Conservation (phyloP, 2,888 invertebrate genomes). For the Pammene fasciana region DNA sequence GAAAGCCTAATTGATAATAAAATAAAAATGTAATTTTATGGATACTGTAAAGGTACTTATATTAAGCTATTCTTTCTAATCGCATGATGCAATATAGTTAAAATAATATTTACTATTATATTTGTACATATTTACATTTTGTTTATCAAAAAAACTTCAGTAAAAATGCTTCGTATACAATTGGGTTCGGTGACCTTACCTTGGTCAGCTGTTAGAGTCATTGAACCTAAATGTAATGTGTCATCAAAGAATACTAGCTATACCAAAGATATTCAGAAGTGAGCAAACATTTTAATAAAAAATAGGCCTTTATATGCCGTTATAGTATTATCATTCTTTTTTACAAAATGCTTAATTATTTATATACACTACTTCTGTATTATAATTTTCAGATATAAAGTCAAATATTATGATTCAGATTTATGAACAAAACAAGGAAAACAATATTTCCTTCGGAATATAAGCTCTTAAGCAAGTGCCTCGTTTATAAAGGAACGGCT, state of each 20-base stretch:
- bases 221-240: conserved; percentile 36
- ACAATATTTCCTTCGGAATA: conserved; percentile 22
- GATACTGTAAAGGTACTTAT: not conserved
- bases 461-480: conserved; percentile 39
- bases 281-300: no score
- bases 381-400: no score
- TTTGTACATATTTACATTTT: not conserved
- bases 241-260: not conserved
- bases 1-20: not conserved
- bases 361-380: no score
- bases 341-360: no score
- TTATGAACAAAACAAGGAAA: conserved; percentile 19
- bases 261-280: not conserved
- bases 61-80: no score
- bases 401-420: not conserved
- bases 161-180: not conserved
- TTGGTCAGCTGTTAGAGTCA: conserved; percentile 45
- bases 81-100: no score
- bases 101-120: no score
- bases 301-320: no score
- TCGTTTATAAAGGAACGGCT: conserved; percentile 36
- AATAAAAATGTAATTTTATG: no score
- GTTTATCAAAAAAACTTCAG: not conserved
- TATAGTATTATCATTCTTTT: no score
- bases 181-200: conserved; percentile 12